These are phyloP conservation scores for Atethmia centrago DNA, from an alignment of 2,888 invertebrate genomes.

Conservation along the genomic window DNA sequence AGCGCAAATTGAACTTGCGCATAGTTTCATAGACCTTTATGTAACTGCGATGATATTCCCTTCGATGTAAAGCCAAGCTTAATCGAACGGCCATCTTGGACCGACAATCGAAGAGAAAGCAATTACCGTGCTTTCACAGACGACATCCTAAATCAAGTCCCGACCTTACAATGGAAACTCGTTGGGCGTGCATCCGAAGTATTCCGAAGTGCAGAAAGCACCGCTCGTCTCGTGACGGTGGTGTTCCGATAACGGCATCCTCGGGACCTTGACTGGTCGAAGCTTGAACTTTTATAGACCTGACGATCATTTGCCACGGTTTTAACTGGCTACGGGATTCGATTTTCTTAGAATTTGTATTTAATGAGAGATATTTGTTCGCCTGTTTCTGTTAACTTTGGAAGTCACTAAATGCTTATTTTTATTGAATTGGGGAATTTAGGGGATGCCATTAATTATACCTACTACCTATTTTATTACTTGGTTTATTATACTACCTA, in stretches of 20 bases:
- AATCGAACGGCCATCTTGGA: constrained; percentile 54
- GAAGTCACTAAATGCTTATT: not conserved
- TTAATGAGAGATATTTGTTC: constrained; percentile 36
- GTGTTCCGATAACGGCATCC: constrained; percentile 87
- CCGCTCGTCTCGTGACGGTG: constrained; percentile 84
- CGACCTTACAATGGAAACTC: constrained; percentile 72
- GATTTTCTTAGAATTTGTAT: constrained; percentile 39
- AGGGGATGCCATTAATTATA: not conserved
- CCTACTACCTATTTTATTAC: too few species aligned
- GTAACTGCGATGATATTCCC: constrained; percentile 39
- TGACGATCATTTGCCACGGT: constrained; percentile 70
- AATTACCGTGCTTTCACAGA: constrained; percentile 63
- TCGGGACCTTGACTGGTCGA: constrained; percentile 83
- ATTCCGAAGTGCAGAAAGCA: constrained; percentile 69
- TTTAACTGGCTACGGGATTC: constrained; percentile 50
- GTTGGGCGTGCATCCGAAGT: constrained; percentile 64
- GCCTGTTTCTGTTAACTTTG: not conserved
- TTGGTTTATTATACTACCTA: too few species aligned
- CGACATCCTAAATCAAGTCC: constrained; percentile 63
- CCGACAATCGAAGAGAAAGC: constrained; percentile 65
- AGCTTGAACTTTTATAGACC: constrained; percentile 79
- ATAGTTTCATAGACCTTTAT: constrained; percentile 36
- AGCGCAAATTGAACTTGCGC: constrained; percentile 1
- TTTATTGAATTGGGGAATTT: not conserved
- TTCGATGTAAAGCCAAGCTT: constrained; percentile 45